Evolutionary conservation across 2,888 invertebrate genomes (phyloP).

Genomic region (Pseudococcus viburni): DNA sequence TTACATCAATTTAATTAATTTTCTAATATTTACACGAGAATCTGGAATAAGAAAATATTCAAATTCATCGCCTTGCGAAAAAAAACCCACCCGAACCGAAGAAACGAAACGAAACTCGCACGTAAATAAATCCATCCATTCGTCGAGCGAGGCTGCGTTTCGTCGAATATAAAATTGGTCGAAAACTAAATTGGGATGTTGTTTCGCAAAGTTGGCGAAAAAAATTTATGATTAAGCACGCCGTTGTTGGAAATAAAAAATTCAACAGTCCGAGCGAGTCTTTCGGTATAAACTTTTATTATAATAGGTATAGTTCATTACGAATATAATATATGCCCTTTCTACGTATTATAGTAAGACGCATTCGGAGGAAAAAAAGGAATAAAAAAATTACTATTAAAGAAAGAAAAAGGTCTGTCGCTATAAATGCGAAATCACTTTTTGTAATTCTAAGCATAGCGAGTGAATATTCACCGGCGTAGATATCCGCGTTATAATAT

Average conservation of each 20-base stretch:
- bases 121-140: not conserved
- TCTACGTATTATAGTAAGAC: not conserved
- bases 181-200: not conserved
- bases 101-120: not conserved
- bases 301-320: slow-evolving; percentile 16
- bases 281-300: not conserved
- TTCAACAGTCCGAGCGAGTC: not conserved
- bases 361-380: not conserved
- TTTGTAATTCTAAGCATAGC: slow-evolving; percentile 14
- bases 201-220: not conserved
- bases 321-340: not conserved
- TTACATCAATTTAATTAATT: too few relatives aligned
- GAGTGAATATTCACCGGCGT: not conserved
- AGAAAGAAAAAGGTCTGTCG: slow-evolving; percentile 17
- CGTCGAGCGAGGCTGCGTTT: not conserved
- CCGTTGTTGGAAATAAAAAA: not conserved
- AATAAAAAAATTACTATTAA: slow-evolving; percentile 2
- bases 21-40: too few relatives aligned
- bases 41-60: too few relatives aligned
- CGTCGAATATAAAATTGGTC: not conserved
- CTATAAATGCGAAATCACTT: slow-evolving; percentile 22
- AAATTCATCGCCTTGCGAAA: not conserved
- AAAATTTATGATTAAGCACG: not conserved
- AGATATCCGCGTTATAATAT: slow-evolving; percentile 5
- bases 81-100: not conserved